phyloP scores from a whole-genome alignment of 2,888 invertebrate species.

The Digitonthophagus gazella region DNA sequence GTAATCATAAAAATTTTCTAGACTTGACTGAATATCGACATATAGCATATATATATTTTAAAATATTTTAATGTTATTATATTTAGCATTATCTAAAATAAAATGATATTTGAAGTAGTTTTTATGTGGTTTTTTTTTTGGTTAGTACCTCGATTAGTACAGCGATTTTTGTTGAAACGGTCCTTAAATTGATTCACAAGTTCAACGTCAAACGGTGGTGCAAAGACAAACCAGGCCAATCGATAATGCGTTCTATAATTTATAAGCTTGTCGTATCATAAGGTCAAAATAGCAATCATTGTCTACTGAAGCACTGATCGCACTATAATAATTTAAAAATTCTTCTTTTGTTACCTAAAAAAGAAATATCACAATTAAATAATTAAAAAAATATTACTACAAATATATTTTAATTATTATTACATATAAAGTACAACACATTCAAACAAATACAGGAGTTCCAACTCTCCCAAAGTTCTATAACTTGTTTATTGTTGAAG shows the following conservation, averaged over 20 bases:
- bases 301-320: conserved; percentile 92
- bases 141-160: neutral
- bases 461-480: neutral
- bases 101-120: neutral
- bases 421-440: no score
- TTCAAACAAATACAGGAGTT: neutral
- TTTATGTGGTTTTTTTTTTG: neutral
- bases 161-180: no score
- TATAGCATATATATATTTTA: conserved; percentile 25
- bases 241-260: conserved; percentile 59
- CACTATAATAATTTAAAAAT: conserved; percentile 90
- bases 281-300: conserved; percentile 92
- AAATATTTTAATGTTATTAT: conserved; percentile 28
- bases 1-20: conserved; percentile 20
- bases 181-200: no score
- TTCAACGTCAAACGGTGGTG: neutral
- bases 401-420: neutral
- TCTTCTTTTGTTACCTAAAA: conserved; percentile 88
- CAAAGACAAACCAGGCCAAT: neutral
- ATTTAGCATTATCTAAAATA: conserved; percentile 20
- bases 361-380: conserved; percentile 22
- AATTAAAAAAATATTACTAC: no score
- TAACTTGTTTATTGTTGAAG: neutral
- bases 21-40: conserved; percentile 27
- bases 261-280: conserved; percentile 91